phyloP scores from a whole-genome alignment of 2,888 invertebrate genomes.

The Xanthostigma xanthostigma region DNA sequence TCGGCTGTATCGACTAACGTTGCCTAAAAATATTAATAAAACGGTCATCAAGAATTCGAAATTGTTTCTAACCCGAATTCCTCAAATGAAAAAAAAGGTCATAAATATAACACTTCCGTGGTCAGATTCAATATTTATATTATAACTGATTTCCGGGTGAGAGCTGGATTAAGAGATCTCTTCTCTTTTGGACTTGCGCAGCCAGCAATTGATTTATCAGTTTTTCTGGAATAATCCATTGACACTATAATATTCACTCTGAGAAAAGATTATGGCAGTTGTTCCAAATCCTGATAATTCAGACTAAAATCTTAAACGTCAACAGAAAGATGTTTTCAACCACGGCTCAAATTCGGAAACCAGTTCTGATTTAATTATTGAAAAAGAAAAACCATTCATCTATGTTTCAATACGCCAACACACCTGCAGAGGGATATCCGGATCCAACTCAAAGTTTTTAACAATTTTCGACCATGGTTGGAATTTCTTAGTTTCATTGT shows the following conservation, averaged over 20 bases:
- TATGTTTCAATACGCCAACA: background rate
- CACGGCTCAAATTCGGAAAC: too few relatives aligned
- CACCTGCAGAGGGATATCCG: conserved; percentile 77
- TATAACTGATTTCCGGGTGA: background rate
- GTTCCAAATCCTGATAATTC: too few relatives aligned
- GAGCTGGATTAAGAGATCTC: too few relatives aligned
- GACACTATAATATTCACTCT: too few relatives aligned
- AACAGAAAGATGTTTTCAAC: too few relatives aligned
- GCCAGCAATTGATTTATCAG: too few relatives aligned
- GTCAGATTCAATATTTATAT: background rate
- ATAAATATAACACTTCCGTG: background rate
- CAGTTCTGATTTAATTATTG: background rate
- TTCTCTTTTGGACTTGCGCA: too few relatives aligned
- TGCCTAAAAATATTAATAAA: conserved; percentile 12
- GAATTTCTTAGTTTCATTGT: conserved; percentile 71
- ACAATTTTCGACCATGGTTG: conserved; percentile 77
- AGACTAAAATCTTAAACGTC: background rate
- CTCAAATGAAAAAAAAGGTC: background rate
- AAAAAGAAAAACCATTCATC: too few relatives aligned
- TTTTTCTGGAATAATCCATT: too few relatives aligned
- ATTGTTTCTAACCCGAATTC: too few relatives aligned
- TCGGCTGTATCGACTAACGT: conserved; percentile 74
- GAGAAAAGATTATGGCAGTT: too few relatives aligned
- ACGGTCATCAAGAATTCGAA: too few relatives aligned
- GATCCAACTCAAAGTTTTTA: conserved; percentile 63